Evolutionary conservation across 2,888 invertebrate species (phyloP).

Genomic region (Drosophila fungiperda): DNA sequence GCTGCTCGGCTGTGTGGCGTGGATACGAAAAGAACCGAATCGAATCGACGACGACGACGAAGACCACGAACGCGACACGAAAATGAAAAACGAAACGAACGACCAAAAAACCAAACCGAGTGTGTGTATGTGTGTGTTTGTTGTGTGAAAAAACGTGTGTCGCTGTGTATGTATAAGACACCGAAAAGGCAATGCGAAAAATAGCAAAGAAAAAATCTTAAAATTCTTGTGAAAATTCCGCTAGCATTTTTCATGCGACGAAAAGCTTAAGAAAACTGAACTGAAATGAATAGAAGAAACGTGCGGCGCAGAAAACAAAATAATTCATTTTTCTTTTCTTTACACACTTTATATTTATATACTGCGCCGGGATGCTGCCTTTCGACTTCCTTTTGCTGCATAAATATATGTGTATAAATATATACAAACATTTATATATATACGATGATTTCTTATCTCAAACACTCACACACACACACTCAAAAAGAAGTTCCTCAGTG

Average conservation of each 20-base stretch:
- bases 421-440: not conserved
- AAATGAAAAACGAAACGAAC: slow-evolving; percentile 33
- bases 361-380: slow-evolving; percentile 44
- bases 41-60: slow-evolving; percentile 8
- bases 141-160: slow-evolving; percentile 74
- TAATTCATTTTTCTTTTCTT: slow-evolving; percentile 7
- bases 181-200: slow-evolving; percentile 63
- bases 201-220: slow-evolving; percentile 30
- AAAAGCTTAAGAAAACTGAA: slow-evolving; percentile 19
- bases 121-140: slow-evolving; percentile 38
- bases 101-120: slow-evolving; percentile 11
- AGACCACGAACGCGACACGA: slow-evolving; percentile 35
- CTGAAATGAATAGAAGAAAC: slow-evolving; percentile 10
- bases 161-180: slow-evolving; percentile 77
- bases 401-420: slow-evolving; percentile 28
- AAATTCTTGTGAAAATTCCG: slow-evolving; percentile 60
- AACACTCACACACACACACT: slow-evolving; percentile 21
- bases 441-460: slow-evolving; percentile 43
- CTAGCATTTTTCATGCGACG: slow-evolving; percentile 50
- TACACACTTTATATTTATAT: slow-evolving; percentile 40
- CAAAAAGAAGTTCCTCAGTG: slow-evolving; percentile 29
- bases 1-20: slow-evolving; percentile 31
- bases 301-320: slow-evolving; percentile 24
- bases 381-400: slow-evolving; percentile 54
- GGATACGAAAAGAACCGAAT: slow-evolving; percentile 24